Conservation (phyloP, 2,113 vertebrate species). For the Hippopotamus amphibius region DNA sequence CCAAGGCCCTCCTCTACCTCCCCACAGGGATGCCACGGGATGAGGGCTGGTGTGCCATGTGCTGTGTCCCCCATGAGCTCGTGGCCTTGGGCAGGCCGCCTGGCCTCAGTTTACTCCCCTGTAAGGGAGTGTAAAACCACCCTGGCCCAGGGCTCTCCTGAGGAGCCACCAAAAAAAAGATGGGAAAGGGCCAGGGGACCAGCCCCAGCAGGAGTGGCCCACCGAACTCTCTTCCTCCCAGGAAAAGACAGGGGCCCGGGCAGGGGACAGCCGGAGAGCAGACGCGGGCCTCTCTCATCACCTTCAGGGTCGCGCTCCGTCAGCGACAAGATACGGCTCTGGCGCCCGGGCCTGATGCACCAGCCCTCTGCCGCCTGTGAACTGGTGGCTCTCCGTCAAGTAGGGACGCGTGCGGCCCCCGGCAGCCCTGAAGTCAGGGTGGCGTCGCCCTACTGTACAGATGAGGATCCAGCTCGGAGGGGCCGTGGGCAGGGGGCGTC, state of each 20-base stretch:
- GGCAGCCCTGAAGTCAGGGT: fast-evolving
- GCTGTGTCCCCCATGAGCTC: fast-evolving
- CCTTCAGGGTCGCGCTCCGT: no score
- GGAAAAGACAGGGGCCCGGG: neutral
- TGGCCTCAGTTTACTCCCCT: neutral
- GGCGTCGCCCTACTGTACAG: neutral
- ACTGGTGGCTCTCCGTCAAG: fast-evolving
- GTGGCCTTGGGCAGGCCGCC: neutral
- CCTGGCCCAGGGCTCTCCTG: neutral
- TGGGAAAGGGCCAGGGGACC: neutral
- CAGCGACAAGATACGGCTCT: fast-evolving
- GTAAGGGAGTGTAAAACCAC: neutral
- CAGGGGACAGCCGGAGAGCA: neutral
- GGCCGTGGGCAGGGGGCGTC: neutral
- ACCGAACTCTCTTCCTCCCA: neutral
- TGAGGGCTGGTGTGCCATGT: fast-evolving
- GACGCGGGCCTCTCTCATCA: fast-evolving
- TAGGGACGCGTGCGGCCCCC: neutral
- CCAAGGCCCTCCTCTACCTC: neutral
- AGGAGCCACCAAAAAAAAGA: neutral
- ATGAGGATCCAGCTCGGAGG: neutral
- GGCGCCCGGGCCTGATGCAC: neutral
- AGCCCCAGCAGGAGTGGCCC: neutral
- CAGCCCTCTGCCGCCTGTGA: neutral
- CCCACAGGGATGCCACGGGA: no score